Percentiles rank a stretch among this genome's conserved stretches.
These are phyloP conservation scores for Sprattus sprattus DNA, from an alignment of 2,113 vertebrate genomes.

Conservation along the genomic window DNA sequence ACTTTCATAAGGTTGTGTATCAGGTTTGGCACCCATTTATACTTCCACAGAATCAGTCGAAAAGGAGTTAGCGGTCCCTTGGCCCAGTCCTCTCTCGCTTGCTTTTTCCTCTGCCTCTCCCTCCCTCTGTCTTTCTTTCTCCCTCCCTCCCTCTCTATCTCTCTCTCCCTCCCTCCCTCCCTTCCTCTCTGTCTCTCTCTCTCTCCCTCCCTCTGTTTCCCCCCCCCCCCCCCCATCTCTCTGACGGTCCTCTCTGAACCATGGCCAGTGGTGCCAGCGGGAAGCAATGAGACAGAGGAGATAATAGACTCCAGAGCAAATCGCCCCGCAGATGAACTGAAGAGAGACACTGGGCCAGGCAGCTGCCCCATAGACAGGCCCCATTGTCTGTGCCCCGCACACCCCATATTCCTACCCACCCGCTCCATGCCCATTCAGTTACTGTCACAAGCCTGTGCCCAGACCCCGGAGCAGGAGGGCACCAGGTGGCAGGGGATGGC, in stretches of 20 bases:
- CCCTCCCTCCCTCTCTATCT: not conserved
- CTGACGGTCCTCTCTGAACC: constrained; percentile 39
- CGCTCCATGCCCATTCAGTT: not conserved
- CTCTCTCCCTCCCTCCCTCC: not conserved
- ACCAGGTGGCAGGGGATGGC: not conserved
- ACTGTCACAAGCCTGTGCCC: not conserved
- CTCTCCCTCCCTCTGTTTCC: constrained; percentile 45
- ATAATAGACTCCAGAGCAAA: constrained; percentile 49
- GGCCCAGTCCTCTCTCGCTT: not conserved
- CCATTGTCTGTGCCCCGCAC: constrained; percentile 15
- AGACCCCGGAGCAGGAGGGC: not conserved
- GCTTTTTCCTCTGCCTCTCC: not conserved
- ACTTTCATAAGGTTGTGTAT: not conserved
- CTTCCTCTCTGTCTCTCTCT: not conserved
- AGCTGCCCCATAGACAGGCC: not conserved
- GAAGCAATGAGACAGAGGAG: constrained; percentile 48
- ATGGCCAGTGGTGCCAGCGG: constrained; percentile 47
- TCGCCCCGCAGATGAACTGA: constrained; percentile 43
- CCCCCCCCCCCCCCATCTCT: constrained; percentile 37
- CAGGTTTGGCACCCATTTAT: not conserved
- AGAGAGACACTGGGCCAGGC: not conserved
- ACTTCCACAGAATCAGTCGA: not conserved
- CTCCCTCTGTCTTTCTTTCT: not conserved
- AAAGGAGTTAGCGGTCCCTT: not conserved
- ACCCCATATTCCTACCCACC: not conserved